phyloP scores from a whole-genome alignment of 2,888 invertebrate species.

The Heliconius charithonia region DNA sequence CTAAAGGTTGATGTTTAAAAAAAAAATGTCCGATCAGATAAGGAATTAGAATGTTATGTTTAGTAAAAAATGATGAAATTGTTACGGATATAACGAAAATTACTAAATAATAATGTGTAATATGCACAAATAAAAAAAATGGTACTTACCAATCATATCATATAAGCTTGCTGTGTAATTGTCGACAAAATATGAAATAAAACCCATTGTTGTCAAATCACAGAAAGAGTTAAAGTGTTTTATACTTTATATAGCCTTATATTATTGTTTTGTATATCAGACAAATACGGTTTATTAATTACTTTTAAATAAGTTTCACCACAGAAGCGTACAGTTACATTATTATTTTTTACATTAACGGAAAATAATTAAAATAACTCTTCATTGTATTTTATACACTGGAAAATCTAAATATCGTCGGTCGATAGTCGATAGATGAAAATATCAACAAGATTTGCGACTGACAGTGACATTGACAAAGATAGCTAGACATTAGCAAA shows the following conservation, averaged over 20 bases:
- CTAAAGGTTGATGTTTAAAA: neutral
- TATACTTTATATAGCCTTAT: neutral
- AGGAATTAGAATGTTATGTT: neutral
- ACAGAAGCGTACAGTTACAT: neutral
- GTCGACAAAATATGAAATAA: slow-evolving; percentile 68
- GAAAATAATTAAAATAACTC: neutral
- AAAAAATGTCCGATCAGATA: neutral
- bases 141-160: slow-evolving; percentile 74
- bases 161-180: slow-evolving; percentile 74
- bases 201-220: slow-evolving; percentile 65
- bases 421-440: slow-evolving; percentile 11
- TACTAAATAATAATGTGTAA: neutral
- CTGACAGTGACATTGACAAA: slow-evolving; percentile 17
- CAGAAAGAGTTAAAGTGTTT: slow-evolving; percentile 2
- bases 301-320: neutral
- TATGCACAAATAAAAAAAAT: neutral
- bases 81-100: neutral
- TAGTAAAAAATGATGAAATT: slow-evolving; percentile 4
- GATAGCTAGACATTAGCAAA: neutral
- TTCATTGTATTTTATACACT: neutral
- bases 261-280: neutral
- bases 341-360: neutral
- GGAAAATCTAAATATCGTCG: neutral
- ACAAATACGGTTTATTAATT: neutral
- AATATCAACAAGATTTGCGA: slow-evolving; percentile 19